Percentiles rank a stretch among this genome's conserved stretches.
These are phyloP conservation scores for Cheilosia grossa DNA, from an alignment of 2,888 invertebrate genomes.

Conservation along the genomic window DNA sequence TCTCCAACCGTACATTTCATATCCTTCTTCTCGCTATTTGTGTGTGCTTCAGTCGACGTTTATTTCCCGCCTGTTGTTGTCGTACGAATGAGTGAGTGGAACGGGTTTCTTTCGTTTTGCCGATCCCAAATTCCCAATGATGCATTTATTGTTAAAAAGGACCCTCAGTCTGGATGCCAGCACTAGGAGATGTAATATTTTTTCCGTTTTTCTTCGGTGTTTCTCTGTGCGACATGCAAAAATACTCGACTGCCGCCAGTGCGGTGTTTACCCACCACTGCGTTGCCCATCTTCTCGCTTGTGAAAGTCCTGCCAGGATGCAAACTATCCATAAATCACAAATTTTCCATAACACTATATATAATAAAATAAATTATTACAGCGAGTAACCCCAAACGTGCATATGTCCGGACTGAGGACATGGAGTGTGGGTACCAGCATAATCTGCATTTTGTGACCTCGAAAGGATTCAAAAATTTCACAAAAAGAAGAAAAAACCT, in stretches of 20 bases:
- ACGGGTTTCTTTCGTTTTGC: constrained; percentile 31
- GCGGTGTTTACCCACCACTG: not conserved
- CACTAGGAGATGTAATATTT: constrained; percentile 45
- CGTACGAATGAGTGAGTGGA: constrained; percentile 51
- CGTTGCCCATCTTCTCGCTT: not conserved
- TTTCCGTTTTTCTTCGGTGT: constrained; percentile 11
- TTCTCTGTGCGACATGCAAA: constrained; percentile 46
- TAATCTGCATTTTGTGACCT: constrained; percentile 25
- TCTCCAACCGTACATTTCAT: constrained; percentile 2
- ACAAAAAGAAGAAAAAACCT: not conserved
- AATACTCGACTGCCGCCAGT: constrained; percentile 50
- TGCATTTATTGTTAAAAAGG: constrained; percentile 68
- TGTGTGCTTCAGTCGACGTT: constrained; percentile 21
- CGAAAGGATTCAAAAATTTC: constrained; percentile 30
- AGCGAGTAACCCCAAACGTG: constrained; percentile 29
- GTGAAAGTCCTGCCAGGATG: constrained; percentile 47
- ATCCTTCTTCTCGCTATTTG: constrained; percentile 37
- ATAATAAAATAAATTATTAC: constrained; percentile 69
- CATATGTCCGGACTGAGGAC: constrained; percentile 9
- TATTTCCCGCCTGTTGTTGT: constrained; percentile 37
- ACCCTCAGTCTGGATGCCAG: constrained; percentile 46
- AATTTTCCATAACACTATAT: constrained; percentile 59
- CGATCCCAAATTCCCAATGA: constrained; percentile 58
- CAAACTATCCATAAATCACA: constrained; percentile 67
- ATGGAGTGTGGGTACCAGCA: not conserved